These are phyloP conservation scores for Drosophila monieri DNA, from an alignment of 2,888 invertebrate genomes.

Conservation along the genomic window DNA sequence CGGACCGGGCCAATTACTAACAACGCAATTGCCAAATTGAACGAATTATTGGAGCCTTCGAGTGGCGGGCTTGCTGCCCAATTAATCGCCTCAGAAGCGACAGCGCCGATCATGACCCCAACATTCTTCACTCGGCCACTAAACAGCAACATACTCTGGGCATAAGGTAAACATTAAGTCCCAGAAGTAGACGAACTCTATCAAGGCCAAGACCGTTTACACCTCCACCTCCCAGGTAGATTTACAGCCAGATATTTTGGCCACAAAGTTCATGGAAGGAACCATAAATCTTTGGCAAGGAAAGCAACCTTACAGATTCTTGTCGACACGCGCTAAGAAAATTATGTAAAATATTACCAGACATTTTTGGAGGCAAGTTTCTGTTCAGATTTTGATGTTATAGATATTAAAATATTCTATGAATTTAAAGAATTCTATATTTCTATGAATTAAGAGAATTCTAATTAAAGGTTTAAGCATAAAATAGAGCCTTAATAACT, in stretches of 20 bases:
- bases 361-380: background rate
- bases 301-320: background rate
- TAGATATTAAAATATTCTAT: too few species aligned
- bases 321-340: background rate
- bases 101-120: slow-evolving; percentile 26
- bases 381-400: too few species aligned
- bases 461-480: too few species aligned
- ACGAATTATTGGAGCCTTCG: slow-evolving; percentile 71
- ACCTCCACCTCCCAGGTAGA: slow-evolving; percentile 21
- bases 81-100: slow-evolving; percentile 56
- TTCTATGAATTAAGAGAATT: too few species aligned
- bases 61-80: slow-evolving; percentile 29
- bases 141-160: slow-evolving; percentile 21
- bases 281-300: slow-evolving; percentile 32
- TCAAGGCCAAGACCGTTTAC: slow-evolving; percentile 49
- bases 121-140: slow-evolving; percentile 35
- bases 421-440: too few species aligned
- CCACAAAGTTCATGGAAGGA: slow-evolving; percentile 46
- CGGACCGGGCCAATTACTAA: slow-evolving; percentile 60
- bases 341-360: too few species aligned
- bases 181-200: slow-evolving; percentile 56
- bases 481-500: too few species aligned
- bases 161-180: background rate
- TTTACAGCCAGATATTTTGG: slow-evolving; percentile 41
- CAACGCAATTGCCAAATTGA: slow-evolving; percentile 65